Evolutionary conservation across 2,888 invertebrate species (phyloP), one percentile per base, ranked within the genome.

Genomic region (Microctonus brassicae): DNA sequence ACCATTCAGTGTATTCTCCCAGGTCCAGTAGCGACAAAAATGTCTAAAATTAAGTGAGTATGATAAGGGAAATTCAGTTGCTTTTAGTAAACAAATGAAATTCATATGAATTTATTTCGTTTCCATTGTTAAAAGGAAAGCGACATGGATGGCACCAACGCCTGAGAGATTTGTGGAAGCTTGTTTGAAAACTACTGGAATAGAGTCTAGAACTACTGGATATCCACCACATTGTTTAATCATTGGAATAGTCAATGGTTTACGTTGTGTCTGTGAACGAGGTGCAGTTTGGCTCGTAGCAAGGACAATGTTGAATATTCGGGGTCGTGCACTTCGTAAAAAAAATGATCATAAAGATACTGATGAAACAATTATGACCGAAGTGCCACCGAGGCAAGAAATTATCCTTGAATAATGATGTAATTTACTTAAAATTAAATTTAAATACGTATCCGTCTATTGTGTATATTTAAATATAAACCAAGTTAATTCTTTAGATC

Each of bases 21-120:
- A 0, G 97, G 95, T 1, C 95, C 94, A 79, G 97, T 98, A 0
- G 95, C 95, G 24, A 96, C 97, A 0, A 97, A 97, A 83, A 95
- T 97, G 95, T 93, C 94, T 10, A 94, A 95, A 81, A 94, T 97
- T 72, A 87, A 83, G 87, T 87, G 73, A 78, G 83, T 77, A 47
- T 42, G 1, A 22, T 9, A 24, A 20, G 7, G 1, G 17, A 47
- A 36, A 36, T n/a, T n/a, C n/a, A n/a, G n/a, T n/a, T n/a, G n/a
- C n/a, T n/a, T n/a, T n/a, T n/a, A n/a, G n/a, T n/a, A n/a, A n/a
- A n/a, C n/a, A n/a, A n/a, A n/a, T n/a, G n/a, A n/a, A n/a, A n/a
- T n/a, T 33, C 7, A 33, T 33, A 13, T 11, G 10, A 0, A 29
- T 20, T 7, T 17, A 36, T 58, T 72, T 33, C 17, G 10, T 33